phyloP scores from a whole-genome alignment of 2,888 invertebrate genomes.

The Oxyscelio sp. region DNA sequence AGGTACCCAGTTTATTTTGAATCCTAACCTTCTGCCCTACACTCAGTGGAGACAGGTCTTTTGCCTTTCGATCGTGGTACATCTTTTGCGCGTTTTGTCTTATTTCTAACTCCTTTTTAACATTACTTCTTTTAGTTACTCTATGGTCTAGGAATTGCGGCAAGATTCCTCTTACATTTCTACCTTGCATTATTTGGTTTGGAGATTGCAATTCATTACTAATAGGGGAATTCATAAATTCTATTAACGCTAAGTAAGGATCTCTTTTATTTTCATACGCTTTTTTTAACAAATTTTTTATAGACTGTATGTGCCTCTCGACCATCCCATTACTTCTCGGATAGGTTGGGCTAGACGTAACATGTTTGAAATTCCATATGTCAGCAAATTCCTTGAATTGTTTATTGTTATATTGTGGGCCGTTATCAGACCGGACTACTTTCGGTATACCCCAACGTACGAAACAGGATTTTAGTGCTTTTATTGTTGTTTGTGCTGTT shows the following conservation, averaged over 20 bases:
- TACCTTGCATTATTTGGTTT: constrained; percentile 39
- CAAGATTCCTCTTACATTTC: constrained; percentile 43
- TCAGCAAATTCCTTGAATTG: constrained; percentile 59
- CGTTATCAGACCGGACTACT: constrained; percentile 62
- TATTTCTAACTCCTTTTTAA: neutral
- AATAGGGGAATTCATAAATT: constrained; percentile 69
- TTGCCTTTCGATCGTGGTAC: constrained; percentile 40
- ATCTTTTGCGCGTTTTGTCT: constrained; percentile 48
- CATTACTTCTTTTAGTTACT: too few relatives aligned
- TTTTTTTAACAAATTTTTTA: constrained; percentile 64
- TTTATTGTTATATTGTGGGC: constrained; percentile 58
- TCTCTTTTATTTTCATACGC: constrained; percentile 66
- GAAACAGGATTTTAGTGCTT: constrained; percentile 54
- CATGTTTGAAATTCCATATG: constrained; percentile 61
- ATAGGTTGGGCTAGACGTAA: constrained; percentile 57
- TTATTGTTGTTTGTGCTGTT: constrained; percentile 42
- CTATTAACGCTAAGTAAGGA: constrained; percentile 64
- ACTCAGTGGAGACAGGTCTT: constrained; percentile 30
- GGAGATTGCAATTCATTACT: constrained; percentile 31
- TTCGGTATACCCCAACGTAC: constrained; percentile 60
- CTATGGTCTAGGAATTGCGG: too few relatives aligned
- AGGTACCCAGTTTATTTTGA: constrained; percentile 49
- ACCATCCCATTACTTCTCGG: constrained; percentile 68
- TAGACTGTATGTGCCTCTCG: constrained; percentile 68
- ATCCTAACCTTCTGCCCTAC: constrained; percentile 40